Evolutionary conservation across 2,797 vertebrate species (phyloP), one percentile per base, ranked within the genome.

Genomic region (Sebastolobus alascanus): DNA sequence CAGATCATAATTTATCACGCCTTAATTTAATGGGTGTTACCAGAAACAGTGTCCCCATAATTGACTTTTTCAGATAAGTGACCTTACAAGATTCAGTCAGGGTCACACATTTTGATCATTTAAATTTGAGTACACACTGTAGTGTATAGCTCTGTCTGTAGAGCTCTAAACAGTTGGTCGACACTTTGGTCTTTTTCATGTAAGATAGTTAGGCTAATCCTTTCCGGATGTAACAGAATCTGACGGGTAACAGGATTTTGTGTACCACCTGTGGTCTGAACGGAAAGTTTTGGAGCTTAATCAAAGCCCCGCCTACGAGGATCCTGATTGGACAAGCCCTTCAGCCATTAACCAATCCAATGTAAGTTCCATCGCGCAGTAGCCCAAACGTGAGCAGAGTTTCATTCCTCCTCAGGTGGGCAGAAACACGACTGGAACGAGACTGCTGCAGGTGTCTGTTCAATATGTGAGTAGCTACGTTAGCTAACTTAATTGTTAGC

Each of bases 361-460:
- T 12, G 3, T 37, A 29, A 14, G 16, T 18, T 12, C 29, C 13
- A 22, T 4, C 0, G 3, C 4, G 0, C 2, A 2, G 4, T 22
- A 2, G 2, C 4, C 16, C 25, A 1, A 16, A 55, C 13, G 20
- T 58, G 22, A 29, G 14, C 12, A 64, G 38, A 27, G 54, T 29
- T 37, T 1, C 20, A 46, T 66, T 11, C 27, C 13, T 22, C 46
- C 16, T 27, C 52, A 29, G 38, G 14, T 33, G 50, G 5, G 5
- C 27, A 8, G 0, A 31, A 2, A 20, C 33, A 33, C 0, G 8
- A 0, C 46, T n/a, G 4, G 0, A 29, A 22, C 0, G 2, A 43
- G 35, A 18, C 13, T 64, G 33, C 4, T n/a, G 18, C 54, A 58
- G 33, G 0, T 52, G 18, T 13, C 27, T 27, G 37, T 2, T 52